Conservation (phyloP, 1,140 invertebrate species). For the Drosophila mojavensis region DNA sequence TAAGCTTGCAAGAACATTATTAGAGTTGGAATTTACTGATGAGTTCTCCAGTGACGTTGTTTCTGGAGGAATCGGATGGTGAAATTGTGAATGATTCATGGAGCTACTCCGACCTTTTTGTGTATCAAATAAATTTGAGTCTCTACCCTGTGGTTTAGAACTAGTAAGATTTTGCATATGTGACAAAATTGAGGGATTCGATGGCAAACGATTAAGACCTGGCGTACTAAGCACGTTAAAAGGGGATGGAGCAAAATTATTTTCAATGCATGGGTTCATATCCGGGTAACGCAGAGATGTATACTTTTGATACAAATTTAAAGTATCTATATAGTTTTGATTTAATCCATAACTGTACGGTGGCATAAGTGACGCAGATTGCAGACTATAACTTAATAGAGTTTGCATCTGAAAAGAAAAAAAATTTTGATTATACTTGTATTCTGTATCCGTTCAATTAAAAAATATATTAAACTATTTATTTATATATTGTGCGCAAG, state of each 20-base stretch:
- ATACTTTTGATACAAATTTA: slow-evolving; percentile 53
- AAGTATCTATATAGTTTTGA: slow-evolving; percentile 56
- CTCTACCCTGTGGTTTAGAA: slow-evolving; percentile 20
- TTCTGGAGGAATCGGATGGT: slow-evolving; percentile 19
- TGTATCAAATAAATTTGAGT: slow-evolving; percentile 35
- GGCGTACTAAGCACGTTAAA: slow-evolving; percentile 20
- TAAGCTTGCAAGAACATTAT: slow-evolving; percentile 32
- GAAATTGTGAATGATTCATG: slow-evolving; percentile 16
- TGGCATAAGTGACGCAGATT: slow-evolving; percentile 44
- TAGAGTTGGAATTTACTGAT: slow-evolving; percentile 11
- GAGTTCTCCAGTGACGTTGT: slow-evolving; percentile 9
- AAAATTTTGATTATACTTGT: neutral
- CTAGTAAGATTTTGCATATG: slow-evolving; percentile 24
- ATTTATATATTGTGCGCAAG: too few species aligned
- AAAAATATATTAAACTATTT: too few species aligned
- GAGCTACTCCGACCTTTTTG: slow-evolving; percentile 20
- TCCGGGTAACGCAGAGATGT: slow-evolving; percentile 45
- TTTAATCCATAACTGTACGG: slow-evolving; percentile 43
- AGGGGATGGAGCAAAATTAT: slow-evolving; percentile 12
- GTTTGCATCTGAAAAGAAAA: slow-evolving; percentile 57
- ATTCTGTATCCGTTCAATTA: too few species aligned
- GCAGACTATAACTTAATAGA: slow-evolving; percentile 55
- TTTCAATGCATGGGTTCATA: slow-evolving; percentile 36
- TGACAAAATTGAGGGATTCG: slow-evolving; percentile 35
- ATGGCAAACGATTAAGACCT: slow-evolving; percentile 23